A percentile compares a stretch with the other conserved stretches of the same genome.
Evolutionary conservation across 1,140 invertebrate genomes (phyloP).

Genomic region (Drosophila takahashii): DNA sequence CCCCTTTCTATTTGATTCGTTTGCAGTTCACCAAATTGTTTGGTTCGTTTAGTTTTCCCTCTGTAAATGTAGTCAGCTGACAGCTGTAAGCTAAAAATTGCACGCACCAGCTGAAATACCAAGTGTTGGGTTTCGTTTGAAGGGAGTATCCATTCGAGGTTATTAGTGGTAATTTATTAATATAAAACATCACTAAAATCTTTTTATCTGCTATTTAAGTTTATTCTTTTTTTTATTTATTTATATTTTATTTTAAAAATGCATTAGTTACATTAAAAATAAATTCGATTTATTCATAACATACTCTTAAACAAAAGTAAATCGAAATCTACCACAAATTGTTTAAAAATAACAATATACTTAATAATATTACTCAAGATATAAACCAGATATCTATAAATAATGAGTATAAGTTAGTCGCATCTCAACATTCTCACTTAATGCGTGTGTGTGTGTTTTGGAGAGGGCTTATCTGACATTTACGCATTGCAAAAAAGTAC

Average conservation of each 20-base stretch:
- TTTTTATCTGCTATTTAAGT: too few relatives aligned
- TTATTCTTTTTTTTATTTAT: too few relatives aligned
- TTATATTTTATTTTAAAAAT: too few relatives aligned
- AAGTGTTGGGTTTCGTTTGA: neutral
- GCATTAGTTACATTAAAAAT: too few relatives aligned
- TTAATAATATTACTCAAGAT: neutral
- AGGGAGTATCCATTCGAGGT: neutral
- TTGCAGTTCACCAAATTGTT: constrained; percentile 51
- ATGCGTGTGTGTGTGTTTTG: constrained; percentile 7
- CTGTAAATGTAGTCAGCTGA: constrained; percentile 38
- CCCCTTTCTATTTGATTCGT: constrained; percentile 30
- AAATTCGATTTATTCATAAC: too few relatives aligned
- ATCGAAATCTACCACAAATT: too few relatives aligned
- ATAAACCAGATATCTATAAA: too few relatives aligned
- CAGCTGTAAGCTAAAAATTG: constrained; percentile 59
- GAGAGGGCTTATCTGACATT: constrained; percentile 60
- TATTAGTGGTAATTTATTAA: neutral
- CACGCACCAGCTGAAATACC: constrained; percentile 45
- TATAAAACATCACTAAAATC: neutral
- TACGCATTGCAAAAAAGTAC: constrained; percentile 66
- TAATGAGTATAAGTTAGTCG: constrained; percentile 2
- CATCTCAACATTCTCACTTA: too few relatives aligned
- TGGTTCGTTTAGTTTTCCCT: constrained; percentile 62
- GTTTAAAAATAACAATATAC: neutral
- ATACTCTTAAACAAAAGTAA: too few relatives aligned